phyloP scores from a whole-genome alignment of 2,113 vertebrate genomes.

The Oryzias woworae region DNA sequence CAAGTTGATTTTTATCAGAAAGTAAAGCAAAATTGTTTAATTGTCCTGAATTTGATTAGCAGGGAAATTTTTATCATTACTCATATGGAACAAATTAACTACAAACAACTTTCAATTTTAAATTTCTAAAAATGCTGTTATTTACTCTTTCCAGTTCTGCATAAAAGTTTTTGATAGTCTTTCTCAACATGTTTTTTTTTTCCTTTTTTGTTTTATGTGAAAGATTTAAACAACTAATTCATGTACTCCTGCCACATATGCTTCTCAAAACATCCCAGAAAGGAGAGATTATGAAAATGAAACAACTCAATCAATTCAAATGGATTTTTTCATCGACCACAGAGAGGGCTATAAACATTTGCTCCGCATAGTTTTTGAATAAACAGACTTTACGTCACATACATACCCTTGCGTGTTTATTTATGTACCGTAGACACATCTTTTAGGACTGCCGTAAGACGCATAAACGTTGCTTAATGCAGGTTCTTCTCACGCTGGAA shows the following conservation, averaged over 20 bases:
- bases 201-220: too few species aligned
- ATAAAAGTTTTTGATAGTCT: too few species aligned
- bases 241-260: background rate
- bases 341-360: conserved; percentile 2
- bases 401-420: conserved; percentile 36
- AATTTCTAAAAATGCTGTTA: too few species aligned
- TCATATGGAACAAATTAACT: too few species aligned
- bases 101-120: too few species aligned
- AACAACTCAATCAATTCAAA: conserved; percentile 12
- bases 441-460: conserved; percentile 21
- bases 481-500: conserved; percentile 36
- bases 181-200: too few species aligned
- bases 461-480: conserved; percentile 52
- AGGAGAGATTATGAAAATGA: conserved; percentile 17
- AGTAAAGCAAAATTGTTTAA: too few species aligned
- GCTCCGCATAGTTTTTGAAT: conserved; percentile 16
- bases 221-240: background rate
- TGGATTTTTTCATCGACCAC: background rate
- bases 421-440: conserved; percentile 3
- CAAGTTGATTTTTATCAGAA: too few species aligned
- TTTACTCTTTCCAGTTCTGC: too few species aligned
- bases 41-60: too few species aligned
- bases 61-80: too few species aligned
- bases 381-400: conserved; percentile 17
- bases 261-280: background rate